Percentiles rank a stretch among this genome's conserved stretches.
Conservation (phyloP, 2,113 vertebrate species). For the Chrysochloris asiatica region DNA sequence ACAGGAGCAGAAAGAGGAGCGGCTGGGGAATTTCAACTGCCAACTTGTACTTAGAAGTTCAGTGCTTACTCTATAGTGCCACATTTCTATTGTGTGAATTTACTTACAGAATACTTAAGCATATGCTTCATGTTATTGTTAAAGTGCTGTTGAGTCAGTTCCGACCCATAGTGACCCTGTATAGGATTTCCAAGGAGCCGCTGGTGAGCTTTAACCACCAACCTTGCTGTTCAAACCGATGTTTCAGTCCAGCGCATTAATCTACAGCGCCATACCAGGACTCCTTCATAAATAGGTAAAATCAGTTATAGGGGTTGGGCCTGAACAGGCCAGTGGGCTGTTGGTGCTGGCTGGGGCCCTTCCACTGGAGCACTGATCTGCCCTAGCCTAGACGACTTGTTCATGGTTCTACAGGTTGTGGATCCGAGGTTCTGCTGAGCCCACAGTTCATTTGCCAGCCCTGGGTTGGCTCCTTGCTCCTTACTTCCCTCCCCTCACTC, state of each 20-base stretch:
- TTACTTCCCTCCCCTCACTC: not conserved
- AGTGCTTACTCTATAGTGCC: not conserved
- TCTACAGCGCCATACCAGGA: no score
- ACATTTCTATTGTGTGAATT: not conserved
- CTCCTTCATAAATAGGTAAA: not conserved
- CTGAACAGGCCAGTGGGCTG: not conserved
- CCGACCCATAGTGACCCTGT: no score
- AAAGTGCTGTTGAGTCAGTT: no score
- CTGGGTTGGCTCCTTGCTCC: not conserved
- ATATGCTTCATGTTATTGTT: no score
- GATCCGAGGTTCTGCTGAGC: not conserved
- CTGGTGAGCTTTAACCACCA: no score
- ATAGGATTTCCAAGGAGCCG: no score
- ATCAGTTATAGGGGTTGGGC: not conserved
- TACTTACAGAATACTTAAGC: conserved; percentile 4
- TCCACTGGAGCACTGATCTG: not conserved
- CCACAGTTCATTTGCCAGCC: not conserved
- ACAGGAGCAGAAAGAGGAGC: no score
- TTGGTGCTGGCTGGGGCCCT: no score
- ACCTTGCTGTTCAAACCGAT: no score
- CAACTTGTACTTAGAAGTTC: no score
- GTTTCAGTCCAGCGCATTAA: no score
- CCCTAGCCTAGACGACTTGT: not conserved
- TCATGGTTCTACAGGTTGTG: not conserved
- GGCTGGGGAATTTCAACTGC: no score